Conservation (phyloP, 2,797 vertebrate species). For the Fistularia commersonii region DNA sequence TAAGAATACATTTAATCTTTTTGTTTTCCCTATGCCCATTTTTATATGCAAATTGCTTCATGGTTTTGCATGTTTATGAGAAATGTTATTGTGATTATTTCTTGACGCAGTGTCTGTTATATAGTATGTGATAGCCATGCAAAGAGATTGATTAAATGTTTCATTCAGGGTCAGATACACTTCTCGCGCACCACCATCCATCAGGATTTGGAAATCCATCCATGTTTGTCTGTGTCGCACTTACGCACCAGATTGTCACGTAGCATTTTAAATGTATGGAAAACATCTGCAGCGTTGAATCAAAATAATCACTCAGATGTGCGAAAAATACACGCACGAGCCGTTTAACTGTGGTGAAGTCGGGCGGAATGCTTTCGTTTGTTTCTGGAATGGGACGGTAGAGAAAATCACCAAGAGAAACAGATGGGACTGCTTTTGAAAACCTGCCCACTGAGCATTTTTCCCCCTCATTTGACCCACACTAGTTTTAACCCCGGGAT, state of each 20-base stretch:
- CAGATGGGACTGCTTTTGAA: slow-evolving; percentile 27
- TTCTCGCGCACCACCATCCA: slow-evolving; percentile 18
- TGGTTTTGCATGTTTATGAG: slow-evolving; percentile 24
- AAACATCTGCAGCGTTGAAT: slow-evolving; percentile 17
- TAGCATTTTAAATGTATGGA: too few species aligned
- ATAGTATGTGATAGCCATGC: slow-evolving; percentile 16
- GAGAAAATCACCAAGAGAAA: slow-evolving; percentile 19
- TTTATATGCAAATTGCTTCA: slow-evolving; percentile 21
- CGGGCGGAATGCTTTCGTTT: slow-evolving; percentile 13
- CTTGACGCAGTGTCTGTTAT: slow-evolving; percentile 25
- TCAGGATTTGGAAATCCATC: slow-evolving; percentile 25
- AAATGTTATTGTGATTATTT: slow-evolving; percentile 17
- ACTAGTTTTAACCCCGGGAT: slow-evolving; percentile 35
- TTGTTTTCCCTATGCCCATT: neutral
- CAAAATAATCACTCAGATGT: neutral
- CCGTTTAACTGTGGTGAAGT: slow-evolving; percentile 6
- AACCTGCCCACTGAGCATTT: slow-evolving; percentile 32
- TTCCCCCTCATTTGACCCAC: slow-evolving; percentile 39
- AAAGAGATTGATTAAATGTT: slow-evolving; percentile 39
- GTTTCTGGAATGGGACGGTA: neutral
- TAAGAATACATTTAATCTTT: too few species aligned
- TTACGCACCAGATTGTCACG: too few species aligned
- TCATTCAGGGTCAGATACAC: slow-evolving; percentile 31
- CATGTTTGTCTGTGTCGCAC: slow-evolving; percentile 30
- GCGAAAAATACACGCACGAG: neutral